A percentile compares a stretch with the other conserved stretches of the same genome.
These are phyloP conservation scores for Stenoptilia bipunctidactyla DNA, from an alignment of 2,888 invertebrate genomes.

Conservation along the genomic window DNA sequence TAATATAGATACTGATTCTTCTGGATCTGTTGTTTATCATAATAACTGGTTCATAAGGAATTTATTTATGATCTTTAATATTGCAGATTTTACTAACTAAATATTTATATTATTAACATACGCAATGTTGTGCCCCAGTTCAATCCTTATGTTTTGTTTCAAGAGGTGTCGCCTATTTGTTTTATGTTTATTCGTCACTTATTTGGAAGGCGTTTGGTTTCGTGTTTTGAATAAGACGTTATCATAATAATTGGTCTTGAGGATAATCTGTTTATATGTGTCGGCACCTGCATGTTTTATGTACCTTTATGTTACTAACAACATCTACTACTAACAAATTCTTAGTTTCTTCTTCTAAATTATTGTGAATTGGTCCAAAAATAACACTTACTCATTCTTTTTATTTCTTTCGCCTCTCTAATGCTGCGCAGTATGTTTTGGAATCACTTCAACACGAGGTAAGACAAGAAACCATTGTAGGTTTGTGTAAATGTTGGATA, in stretches of 20 bases:
- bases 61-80: too few species aligned
- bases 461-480: conserved; percentile 71
- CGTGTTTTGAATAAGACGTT: conserved; percentile 3
- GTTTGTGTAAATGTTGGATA: conserved; percentile 32
- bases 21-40: too few species aligned
- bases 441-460: conserved; percentile 99
- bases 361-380: conserved; percentile 42
- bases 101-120: conserved; percentile 49
- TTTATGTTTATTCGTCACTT: conserved; percentile 34
- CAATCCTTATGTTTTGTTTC: conserved; percentile 65
- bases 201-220: too few species aligned
- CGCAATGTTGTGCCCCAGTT: conserved; percentile 90
- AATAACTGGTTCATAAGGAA: too few species aligned
- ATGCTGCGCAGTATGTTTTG: conserved; percentile 97
- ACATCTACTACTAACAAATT: conserved; percentile 24
- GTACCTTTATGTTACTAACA: conserved; percentile 21
- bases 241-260: conserved; percentile 8
- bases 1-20: too few species aligned
- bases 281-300: conserved; percentile 51
- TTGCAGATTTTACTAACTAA: conserved; percentile 11
- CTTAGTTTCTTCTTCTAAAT: conserved; percentile 38
- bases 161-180: conserved; percentile 13
- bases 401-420: conserved; percentile 79
- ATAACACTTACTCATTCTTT: conserved; percentile 60
- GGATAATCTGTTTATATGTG: neutral